phyloP scores from a whole-genome alignment of 1,140 invertebrate species.

The Probaryconus sp. region DNA sequence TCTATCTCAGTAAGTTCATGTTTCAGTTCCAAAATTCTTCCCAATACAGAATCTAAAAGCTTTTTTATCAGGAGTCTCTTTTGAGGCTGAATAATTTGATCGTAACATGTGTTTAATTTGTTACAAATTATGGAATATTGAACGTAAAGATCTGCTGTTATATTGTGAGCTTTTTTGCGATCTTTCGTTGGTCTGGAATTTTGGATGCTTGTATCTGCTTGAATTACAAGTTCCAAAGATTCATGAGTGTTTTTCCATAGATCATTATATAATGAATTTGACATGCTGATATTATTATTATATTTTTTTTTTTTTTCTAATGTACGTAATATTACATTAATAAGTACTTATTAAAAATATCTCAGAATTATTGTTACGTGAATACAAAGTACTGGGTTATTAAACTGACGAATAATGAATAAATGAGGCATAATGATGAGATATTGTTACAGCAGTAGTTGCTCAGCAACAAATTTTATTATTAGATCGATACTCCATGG shows the following conservation, averaged over 20 bases:
- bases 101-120: conserved; percentile 88
- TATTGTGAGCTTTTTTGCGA: conserved; percentile 79
- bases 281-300: conserved; percentile 76
- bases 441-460: too few relatives aligned
- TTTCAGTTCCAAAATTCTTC: conserved; percentile 87
- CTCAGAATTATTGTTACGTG: too few relatives aligned
- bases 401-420: too few relatives aligned
- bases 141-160: conserved; percentile 83
- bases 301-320: neutral
- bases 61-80: conserved; percentile 89
- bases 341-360: neutral
- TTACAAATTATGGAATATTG: conserved; percentile 89
- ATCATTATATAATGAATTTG: conserved; percentile 84
- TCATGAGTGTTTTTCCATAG: conserved; percentile 82
- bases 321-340: neutral
- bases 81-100: conserved; percentile 95
- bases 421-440: too few relatives aligned
- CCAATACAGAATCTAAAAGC: conserved; percentile 88
- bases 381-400: too few relatives aligned
- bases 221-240: conserved; percentile 82
- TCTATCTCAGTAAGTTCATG: conserved; percentile 92
- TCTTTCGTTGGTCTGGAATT: conserved; percentile 82
- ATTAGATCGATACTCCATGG: too few relatives aligned
- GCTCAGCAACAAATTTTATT: too few relatives aligned
- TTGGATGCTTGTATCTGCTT: conserved; percentile 82